Evolutionary conservation across 2,888 invertebrate genomes (phyloP).

Genomic region (Oligia strigilis): DNA sequence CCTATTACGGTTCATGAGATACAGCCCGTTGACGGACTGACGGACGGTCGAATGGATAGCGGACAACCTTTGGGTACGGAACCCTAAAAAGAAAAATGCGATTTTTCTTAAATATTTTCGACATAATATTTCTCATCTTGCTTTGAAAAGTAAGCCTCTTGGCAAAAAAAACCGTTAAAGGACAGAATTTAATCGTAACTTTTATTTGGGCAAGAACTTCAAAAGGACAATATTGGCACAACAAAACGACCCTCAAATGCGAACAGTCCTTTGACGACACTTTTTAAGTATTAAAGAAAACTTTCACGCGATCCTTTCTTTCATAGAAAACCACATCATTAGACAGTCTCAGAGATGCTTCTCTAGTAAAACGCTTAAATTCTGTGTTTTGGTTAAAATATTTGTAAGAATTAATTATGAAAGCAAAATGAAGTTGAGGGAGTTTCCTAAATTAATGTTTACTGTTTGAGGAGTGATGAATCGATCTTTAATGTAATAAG

Average conservation of each 20-base stretch:
- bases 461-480: background rate
- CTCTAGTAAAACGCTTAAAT: slow-evolving; percentile 47
- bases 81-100: too few relatives aligned
- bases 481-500: slow-evolving; percentile 7
- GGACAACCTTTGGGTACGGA: too few relatives aligned
- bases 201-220: slow-evolving; percentile 56
- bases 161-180: slow-evolving; percentile 8
- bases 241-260: slow-evolving; percentile 60
- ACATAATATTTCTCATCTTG: background rate
- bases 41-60: too few relatives aligned
- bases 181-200: slow-evolving; percentile 36
- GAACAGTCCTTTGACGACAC: slow-evolving; percentile 67
- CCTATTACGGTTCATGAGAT: too few relatives aligned
- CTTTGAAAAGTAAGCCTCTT: background rate
- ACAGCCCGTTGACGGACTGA: too few relatives aligned
- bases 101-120: background rate
- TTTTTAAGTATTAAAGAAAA: slow-evolving; percentile 74
- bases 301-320: slow-evolving; percentile 70
- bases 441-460: background rate
- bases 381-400: slow-evolving; percentile 27
- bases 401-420: slow-evolving; percentile 12
- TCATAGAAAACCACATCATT: slow-evolving; percentile 77
- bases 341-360: slow-evolving; percentile 66
- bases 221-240: slow-evolving; percentile 59
- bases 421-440: background rate